A percentile compares a stretch with the other conserved stretches of the same genome.
Conservation (phyloP, 2,113 vertebrate genomes). For the Vulpes lagopus region DNA sequence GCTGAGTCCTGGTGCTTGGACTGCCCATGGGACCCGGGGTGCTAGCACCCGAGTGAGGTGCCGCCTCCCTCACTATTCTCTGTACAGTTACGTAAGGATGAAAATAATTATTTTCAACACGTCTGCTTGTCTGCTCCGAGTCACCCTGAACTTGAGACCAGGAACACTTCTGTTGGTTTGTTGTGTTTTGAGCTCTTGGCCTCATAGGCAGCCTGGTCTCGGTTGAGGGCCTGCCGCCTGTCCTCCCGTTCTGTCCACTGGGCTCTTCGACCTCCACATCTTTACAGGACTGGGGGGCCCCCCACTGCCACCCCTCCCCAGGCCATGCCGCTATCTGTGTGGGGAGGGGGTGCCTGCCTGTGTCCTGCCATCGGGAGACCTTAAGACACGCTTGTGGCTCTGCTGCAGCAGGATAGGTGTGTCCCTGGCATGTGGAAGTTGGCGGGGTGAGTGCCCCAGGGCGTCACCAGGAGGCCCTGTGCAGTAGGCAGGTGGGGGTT, state of each 20-base stretch:
- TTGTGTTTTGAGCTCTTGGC: background rate
- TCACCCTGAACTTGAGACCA: accelerated
- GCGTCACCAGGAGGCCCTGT: background rate
- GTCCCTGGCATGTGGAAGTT: accelerated
- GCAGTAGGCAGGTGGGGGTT: background rate
- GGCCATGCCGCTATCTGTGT: background rate
- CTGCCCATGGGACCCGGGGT: accelerated
- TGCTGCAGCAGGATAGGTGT: accelerated
- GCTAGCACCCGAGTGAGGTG: accelerated
- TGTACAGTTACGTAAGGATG: background rate
- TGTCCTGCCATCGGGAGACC: too few relatives aligned
- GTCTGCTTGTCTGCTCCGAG: accelerated
- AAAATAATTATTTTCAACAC: background rate
- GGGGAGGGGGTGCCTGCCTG: background rate
- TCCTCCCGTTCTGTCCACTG: accelerated
- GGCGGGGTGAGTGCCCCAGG: accelerated
- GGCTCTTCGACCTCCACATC: background rate
- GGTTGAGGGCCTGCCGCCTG: accelerated
- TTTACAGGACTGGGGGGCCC: background rate
- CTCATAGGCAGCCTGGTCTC: background rate
- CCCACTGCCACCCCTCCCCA: accelerated
- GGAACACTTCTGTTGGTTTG: accelerated
- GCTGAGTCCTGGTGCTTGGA: accelerated
- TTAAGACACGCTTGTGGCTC: background rate
- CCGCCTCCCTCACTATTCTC: background rate